A percentile compares a stretch with the other conserved stretches of the same genome.
These are phyloP conservation scores for Candoia aspera DNA, from an alignment of 2,113 vertebrate genomes.

Conservation along the genomic window DNA sequence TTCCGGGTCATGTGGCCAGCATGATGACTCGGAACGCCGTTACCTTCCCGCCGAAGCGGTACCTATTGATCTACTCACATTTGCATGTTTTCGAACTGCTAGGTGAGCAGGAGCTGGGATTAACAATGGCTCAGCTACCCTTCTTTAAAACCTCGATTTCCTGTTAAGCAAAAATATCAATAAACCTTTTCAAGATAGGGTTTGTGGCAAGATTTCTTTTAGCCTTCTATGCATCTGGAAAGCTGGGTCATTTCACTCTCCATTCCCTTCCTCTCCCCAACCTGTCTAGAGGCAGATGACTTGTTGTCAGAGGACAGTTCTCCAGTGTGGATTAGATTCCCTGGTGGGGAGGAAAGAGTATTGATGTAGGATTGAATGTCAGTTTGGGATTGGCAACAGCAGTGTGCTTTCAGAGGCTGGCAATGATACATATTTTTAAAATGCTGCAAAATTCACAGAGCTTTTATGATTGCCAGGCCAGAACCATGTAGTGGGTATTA, in stretches of 20 bases:
- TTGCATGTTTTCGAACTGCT: too few species aligned
- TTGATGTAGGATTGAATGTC: background rate
- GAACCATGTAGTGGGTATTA: background rate
- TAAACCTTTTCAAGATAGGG: background rate
- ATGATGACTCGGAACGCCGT: too few species aligned
- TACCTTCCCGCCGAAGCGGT: too few species aligned
- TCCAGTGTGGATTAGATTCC: background rate
- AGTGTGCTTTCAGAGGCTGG: background rate
- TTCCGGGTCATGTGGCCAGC: too few species aligned
- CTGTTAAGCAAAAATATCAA: background rate
- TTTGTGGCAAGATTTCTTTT: background rate
- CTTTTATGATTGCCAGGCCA: background rate
- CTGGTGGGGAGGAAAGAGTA: background rate
- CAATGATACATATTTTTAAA: background rate
- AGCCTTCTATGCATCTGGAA: background rate
- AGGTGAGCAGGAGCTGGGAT: too few species aligned
- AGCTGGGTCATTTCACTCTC: background rate
- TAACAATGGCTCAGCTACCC: background rate
- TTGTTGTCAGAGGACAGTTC: background rate
- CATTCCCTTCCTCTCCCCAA: background rate
- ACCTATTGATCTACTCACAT: too few species aligned
- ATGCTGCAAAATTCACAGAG: background rate
- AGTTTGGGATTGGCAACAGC: background rate
- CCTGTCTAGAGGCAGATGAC: background rate
- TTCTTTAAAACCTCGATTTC: constrained; percentile 25